phyloP scores from a whole-genome alignment of 1,140 invertebrate genomes.

The Acromyrmex echinatior region DNA sequence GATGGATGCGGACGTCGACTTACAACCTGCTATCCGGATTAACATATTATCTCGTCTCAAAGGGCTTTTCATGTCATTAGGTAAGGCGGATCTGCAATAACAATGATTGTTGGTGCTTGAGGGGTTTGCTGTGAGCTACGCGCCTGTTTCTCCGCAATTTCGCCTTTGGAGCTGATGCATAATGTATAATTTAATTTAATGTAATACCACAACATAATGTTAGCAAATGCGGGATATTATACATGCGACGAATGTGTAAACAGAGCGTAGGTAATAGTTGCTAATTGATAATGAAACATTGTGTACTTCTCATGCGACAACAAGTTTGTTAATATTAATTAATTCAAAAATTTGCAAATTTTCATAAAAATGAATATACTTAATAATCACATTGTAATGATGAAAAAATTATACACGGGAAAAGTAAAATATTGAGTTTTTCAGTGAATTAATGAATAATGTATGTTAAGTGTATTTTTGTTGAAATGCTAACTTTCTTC shows the following conservation, averaged over 20 bases:
- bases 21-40: conserved; percentile 69
- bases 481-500: neutral
- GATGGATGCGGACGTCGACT: conserved; percentile 47
- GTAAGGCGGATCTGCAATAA: conserved; percentile 57
- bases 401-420: neutral
- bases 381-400: neutral
- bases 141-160: conserved; percentile 43
- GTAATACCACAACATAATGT: conserved; percentile 47
- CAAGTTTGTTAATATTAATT: neutral
- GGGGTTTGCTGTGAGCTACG: conserved; percentile 5
- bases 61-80: conserved; percentile 62
- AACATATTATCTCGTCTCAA: conserved; percentile 66
- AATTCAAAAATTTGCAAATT: neutral
- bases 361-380: neutral
- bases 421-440: neutral
- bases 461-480: neutral
- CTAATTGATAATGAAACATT: conserved; percentile 35
- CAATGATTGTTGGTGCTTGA: conserved; percentile 55
- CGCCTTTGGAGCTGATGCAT: conserved; percentile 47
- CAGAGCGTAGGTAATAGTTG: conserved; percentile 20
- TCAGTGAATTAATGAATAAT: neutral
- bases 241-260: neutral
- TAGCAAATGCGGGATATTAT: conserved; percentile 38
- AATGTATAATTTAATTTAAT: conserved; percentile 65
- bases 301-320: neutral